Percentiles rank a stretch among this genome's conserved stretches.
phyloP scores from a whole-genome alignment of 2,888 invertebrate genomes.

The Phytoseiulus persimilis region DNA sequence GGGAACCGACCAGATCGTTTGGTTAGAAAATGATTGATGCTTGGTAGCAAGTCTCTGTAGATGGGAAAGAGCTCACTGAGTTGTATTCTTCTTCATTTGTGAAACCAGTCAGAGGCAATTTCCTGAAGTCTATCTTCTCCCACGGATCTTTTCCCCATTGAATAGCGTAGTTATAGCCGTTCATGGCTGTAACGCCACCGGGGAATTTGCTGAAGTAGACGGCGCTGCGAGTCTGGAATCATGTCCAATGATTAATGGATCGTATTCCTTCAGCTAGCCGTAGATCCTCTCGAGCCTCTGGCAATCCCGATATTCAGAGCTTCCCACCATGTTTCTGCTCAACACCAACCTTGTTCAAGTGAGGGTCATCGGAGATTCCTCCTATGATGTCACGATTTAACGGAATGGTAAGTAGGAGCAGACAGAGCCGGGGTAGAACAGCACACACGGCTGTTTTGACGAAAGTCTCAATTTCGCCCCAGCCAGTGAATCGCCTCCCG shows the following conservation, averaged over 20 bases:
- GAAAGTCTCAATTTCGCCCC: too few species aligned
- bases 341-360: too few species aligned
- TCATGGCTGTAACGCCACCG: background rate
- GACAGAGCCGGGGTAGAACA: too few species aligned
- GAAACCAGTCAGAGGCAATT: background rate
- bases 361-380: too few species aligned
- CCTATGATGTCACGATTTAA: too few species aligned
- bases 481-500: too few species aligned
- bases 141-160: background rate
- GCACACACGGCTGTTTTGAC: too few species aligned
- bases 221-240: background rate
- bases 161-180: background rate
- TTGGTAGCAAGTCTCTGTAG: too few species aligned
- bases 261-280: background rate
- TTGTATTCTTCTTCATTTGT: background rate
- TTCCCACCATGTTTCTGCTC: too few species aligned
- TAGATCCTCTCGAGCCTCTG: too few species aligned
- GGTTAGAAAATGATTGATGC: background rate
- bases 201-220: constrained; percentile 6
- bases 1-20: background rate
- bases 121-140: background rate
- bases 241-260: background rate
- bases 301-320: too few species aligned
- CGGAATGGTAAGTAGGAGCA: too few species aligned
- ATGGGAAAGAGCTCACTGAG: background rate